These are phyloP conservation scores for Balaeniceps rex DNA, from an alignment of 2,113 vertebrate species.

Conservation along the genomic window DNA sequence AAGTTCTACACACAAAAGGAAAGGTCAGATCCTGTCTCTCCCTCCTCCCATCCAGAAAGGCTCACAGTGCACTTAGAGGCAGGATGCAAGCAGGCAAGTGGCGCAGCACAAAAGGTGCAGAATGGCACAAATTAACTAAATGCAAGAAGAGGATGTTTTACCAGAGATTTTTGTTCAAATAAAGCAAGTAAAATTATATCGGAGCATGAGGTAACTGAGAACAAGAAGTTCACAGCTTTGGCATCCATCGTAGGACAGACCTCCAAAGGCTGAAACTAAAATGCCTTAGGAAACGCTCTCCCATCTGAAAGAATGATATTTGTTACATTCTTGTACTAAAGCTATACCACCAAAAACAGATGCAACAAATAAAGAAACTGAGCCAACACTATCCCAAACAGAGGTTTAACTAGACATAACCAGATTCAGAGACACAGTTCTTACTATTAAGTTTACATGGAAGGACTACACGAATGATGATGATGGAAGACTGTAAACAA, in stretches of 20 bases:
- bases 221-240: background rate
- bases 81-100: background rate
- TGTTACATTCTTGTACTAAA: background rate
- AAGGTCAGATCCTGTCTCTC: background rate
- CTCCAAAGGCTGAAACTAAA: background rate
- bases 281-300: background rate
- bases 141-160: background rate
- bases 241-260: background rate
- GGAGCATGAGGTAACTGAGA: background rate
- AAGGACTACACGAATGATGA: background rate
- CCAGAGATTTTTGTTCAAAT: background rate
- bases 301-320: background rate
- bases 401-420: background rate
- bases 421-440: background rate
- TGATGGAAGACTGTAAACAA: background rate
- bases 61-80: background rate
- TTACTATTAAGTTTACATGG: background rate
- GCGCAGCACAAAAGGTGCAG: background rate
- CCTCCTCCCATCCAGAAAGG: background rate
- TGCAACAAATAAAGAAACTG: background rate
- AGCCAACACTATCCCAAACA: background rate
- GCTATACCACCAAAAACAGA: background rate
- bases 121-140: background rate
- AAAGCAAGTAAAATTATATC: background rate
- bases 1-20: background rate